These are phyloP conservation scores for Thelaira solivaga DNA, from an alignment of 2,888 invertebrate genomes.

Conservation along the genomic window DNA sequence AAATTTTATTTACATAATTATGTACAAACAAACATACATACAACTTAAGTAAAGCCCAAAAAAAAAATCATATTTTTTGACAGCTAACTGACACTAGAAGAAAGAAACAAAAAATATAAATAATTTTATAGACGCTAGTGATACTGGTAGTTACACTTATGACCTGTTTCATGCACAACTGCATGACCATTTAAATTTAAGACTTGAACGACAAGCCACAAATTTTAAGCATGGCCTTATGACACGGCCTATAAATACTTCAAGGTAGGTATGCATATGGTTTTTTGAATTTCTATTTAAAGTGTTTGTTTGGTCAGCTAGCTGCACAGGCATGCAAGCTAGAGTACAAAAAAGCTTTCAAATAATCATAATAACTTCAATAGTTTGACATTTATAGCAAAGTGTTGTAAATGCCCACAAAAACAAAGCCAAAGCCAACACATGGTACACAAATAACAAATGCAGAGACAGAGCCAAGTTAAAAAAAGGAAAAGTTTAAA, in stretches of 20 bases:
- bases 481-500: background rate
- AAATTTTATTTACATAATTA: conserved; percentile 19
- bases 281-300: conserved; percentile 12
- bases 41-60: background rate
- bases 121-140: background rate
- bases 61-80: conserved; percentile 44
- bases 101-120: conserved; percentile 33
- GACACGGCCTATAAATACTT: conserved; percentile 21
- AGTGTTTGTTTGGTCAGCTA: conserved; percentile 27
- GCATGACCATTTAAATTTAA: conserved; percentile 48
- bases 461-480: background rate
- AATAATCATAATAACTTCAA: conserved; percentile 59
- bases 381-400: conserved; percentile 58
- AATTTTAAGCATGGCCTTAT: conserved; percentile 44
- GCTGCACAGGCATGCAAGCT: background rate
- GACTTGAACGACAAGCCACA: conserved; percentile 18
- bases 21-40: background rate
- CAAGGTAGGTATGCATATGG: background rate
- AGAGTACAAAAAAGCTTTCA: conserved; percentile 16
- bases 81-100: conserved; percentile 39
- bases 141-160: conserved; percentile 12
- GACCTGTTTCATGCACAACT: background rate
- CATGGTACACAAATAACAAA: background rate
- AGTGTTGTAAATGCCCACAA: conserved; percentile 47
- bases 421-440: background rate